Evolutionary conservation across 2,113 vertebrate genomes (phyloP).

Genomic region (Syrmaticus mikado): DNA sequence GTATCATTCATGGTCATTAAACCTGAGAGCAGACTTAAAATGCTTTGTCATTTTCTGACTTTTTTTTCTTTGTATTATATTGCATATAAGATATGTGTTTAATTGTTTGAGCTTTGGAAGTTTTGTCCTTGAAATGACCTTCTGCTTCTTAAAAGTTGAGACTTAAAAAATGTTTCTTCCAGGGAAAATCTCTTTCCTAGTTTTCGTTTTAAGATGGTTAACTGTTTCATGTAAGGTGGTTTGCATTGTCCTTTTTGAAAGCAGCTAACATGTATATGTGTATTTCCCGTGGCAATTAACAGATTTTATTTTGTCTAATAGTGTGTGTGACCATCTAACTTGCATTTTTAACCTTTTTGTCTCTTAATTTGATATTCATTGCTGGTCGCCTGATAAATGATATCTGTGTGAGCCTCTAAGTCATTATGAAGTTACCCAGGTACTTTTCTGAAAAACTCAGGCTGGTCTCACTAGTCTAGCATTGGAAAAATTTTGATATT

Average conservation of each 20-base stretch:
- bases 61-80: not conserved
- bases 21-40: not conserved
- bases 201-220: not conserved
- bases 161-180: not conserved
- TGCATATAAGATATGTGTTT: not conserved
- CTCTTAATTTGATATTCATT: not conserved
- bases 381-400: not conserved
- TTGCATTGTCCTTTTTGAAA: not conserved
- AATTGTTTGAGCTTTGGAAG: not conserved
- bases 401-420: not conserved
- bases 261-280: not conserved
- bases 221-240: not conserved
- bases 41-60: not conserved
- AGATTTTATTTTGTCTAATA: not conserved
- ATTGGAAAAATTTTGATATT: not conserved
- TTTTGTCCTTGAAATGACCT: not conserved
- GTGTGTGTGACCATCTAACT: not conserved
- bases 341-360: not conserved
- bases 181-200: not conserved
- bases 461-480: not conserved
- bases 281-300: not conserved
- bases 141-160: not conserved
- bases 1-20: not conserved
- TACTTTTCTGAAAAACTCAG: not conserved
- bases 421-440: not conserved